Conservation (phyloP, 2,888 invertebrate genomes). For the Rhogogaster chlorosoma region DNA sequence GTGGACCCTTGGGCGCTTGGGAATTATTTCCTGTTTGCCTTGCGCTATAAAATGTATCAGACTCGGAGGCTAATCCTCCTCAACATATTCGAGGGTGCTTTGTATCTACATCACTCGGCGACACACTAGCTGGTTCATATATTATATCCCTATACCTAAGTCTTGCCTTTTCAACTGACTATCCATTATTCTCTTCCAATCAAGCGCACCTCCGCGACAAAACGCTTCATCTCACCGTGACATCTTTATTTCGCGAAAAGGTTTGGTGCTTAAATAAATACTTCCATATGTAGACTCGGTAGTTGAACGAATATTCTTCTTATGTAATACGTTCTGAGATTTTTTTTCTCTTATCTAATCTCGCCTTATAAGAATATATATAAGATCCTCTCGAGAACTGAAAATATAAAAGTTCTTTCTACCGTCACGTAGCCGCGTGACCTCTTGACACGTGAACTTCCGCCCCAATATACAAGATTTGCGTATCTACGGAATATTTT, state of each 20-base stretch:
- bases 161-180: conserved; percentile 36
- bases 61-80: conserved; percentile 58
- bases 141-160: conserved; percentile 48
- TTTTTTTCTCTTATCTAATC: background rate
- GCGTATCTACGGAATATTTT: conserved; percentile 11
- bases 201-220: conserved; percentile 42
- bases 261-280: background rate
- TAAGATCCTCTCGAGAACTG: background rate
- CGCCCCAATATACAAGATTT: background rate
- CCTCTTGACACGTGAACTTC: conserved; percentile 6
- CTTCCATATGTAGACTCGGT: background rate
- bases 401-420: background rate
- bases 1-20: conserved; percentile 24
- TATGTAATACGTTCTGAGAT: background rate
- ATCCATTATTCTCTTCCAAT: conserved; percentile 21
- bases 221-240: conserved; percentile 53
- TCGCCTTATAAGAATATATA: background rate
- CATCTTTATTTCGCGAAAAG: conserved; percentile 57
- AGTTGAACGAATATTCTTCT: background rate
- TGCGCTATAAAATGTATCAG: conserved; percentile 60
- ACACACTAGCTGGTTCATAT: conserved; percentile 51
- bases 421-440: background rate
- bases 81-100: conserved; percentile 43
- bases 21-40: conserved; percentile 64
- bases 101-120: conserved; percentile 41